These are phyloP conservation scores for Cynoglossus semilaevis DNA, from an alignment of 2,113 vertebrate genomes.

Conservation along the genomic window DNA sequence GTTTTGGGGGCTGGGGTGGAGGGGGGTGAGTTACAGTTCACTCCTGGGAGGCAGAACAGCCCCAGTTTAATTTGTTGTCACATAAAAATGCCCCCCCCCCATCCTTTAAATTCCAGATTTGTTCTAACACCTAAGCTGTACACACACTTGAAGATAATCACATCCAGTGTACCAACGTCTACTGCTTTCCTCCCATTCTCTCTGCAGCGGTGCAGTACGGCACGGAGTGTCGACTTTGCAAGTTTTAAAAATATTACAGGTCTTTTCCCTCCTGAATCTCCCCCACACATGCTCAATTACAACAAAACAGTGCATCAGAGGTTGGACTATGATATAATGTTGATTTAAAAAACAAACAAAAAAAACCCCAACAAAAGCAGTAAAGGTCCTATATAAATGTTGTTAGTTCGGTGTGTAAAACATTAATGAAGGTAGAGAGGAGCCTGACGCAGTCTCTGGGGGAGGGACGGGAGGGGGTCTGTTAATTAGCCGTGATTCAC, in stretches of 20 bases:
- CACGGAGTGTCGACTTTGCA: constrained; percentile 29
- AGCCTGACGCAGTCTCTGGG: neutral
- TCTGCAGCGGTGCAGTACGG: constrained; percentile 52
- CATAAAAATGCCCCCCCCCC: neutral
- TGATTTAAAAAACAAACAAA: constrained; percentile 5
- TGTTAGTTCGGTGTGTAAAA: neutral
- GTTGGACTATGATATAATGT: constrained; percentile 7
- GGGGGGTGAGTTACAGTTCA: no score
- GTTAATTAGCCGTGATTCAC: constrained; percentile 47
- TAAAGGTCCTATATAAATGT: neutral
- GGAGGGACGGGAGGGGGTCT: constrained; percentile 19
- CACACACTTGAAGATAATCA: constrained; percentile 62
- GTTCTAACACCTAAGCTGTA: constrained; percentile 21
- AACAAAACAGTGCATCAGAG: constrained; percentile 10
- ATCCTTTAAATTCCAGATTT: constrained; percentile 1
- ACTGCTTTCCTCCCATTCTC: constrained; percentile 44
- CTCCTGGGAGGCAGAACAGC: no score
- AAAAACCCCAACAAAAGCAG: neutral
- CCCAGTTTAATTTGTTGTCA: neutral
- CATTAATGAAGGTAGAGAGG: constrained; percentile 11
- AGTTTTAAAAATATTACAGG: constrained; percentile 36
- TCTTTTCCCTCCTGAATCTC: neutral
- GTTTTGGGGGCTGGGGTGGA: neutral
- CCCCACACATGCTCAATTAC: constrained; percentile 33
- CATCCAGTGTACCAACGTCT: constrained; percentile 64